These are phyloP conservation scores for Temnothorax longispinosus DNA, from an alignment of 1,140 invertebrate genomes.

Conservation along the genomic window DNA sequence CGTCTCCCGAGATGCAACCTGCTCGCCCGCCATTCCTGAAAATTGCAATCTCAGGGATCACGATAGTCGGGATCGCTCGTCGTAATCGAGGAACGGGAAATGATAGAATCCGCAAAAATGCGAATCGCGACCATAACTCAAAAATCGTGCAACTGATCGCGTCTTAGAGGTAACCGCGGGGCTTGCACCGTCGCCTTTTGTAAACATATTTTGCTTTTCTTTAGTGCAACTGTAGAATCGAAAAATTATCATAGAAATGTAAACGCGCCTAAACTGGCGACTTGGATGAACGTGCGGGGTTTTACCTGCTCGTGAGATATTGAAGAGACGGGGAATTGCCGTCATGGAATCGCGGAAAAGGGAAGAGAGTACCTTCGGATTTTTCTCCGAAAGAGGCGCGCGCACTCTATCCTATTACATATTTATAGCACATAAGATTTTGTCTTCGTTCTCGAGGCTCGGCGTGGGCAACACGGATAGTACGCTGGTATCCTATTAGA, in stretches of 20 bases:
- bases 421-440: constrained; percentile 65
- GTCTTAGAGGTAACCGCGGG: not conserved
- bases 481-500: constrained; percentile 54
- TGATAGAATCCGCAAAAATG: not conserved
- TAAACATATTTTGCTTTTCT: constrained; percentile 11
- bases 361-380: constrained; percentile 39
- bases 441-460: constrained; percentile 41
- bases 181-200: not conserved
- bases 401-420: constrained; percentile 56
- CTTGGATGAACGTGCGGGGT: not conserved
- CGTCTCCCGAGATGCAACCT: constrained; percentile 48
- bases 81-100: constrained; percentile 40
- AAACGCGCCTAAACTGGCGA: not conserved
- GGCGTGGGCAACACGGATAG: constrained; percentile 42
- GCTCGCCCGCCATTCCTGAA: constrained; percentile 3
- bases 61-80: constrained; percentile 1
- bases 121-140: constrained; percentile 7
- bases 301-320: not conserved
- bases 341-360: constrained; percentile 40
- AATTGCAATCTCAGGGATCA: constrained; percentile 48
- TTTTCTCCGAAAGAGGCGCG: constrained; percentile 15
- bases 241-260: constrained; percentile 26
- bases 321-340: not conserved
- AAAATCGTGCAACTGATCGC: not conserved
- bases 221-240: not conserved